These are phyloP conservation scores for Silurus aristotelis DNA, from an alignment of 2,797 vertebrate species.

Conservation along the genomic window DNA sequence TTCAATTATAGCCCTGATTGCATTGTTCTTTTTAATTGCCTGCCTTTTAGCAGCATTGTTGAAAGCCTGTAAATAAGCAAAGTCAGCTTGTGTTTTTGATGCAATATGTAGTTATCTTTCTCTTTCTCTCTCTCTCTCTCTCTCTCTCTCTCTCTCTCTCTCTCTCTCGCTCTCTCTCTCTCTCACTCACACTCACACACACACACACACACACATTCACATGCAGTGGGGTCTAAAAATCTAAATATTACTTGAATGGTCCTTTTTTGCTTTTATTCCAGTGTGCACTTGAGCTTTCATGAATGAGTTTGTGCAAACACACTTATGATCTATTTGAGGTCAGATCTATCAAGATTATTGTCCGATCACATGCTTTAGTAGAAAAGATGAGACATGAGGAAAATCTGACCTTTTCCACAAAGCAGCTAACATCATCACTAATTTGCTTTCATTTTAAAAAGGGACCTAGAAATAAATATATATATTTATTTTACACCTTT, in stretches of 20 bases:
- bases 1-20: neutral
- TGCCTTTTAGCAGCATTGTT: neutral
- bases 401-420: neutral
- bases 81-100: neutral
- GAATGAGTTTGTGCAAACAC: neutral
- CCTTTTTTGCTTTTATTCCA: neutral
- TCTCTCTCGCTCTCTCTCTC: neutral
- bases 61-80: neutral
- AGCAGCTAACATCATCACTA: neutral
- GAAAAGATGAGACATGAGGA: neutral
- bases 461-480: neutral
- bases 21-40: neutral
- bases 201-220: neutral
- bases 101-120: too few relatives aligned
- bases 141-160: too few relatives aligned
- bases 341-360: neutral
- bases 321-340: neutral
- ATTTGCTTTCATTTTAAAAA: neutral
- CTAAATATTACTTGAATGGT: neutral
- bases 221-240: neutral
- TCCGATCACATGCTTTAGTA: neutral
- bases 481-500: constrained; percentile 19
- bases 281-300: neutral
- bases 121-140: too few relatives aligned
- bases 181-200: neutral